Conservation (phyloP, 1,140 invertebrate genomes). For the Periplaneta americana region DNA sequence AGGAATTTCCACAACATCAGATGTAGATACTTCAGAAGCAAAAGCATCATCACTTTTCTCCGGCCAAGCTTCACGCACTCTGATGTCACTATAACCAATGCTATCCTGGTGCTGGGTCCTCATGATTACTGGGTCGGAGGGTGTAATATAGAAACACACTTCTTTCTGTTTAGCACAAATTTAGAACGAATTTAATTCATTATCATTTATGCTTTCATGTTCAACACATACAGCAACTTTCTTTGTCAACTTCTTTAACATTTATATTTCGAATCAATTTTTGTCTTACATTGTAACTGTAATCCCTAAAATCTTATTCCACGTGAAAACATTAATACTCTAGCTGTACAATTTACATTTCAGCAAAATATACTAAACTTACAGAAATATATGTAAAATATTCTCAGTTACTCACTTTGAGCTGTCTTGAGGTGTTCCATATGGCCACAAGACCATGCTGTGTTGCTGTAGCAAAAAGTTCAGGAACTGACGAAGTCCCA, state of each 20-base stretch:
- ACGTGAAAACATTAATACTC: too few species aligned
- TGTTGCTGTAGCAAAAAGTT: conserved; percentile 52
- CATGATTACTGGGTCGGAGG: conserved; percentile 30
- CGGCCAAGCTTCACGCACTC: conserved; percentile 11
- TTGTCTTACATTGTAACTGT: too few species aligned
- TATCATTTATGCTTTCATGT: too few species aligned
- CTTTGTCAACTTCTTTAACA: background rate
- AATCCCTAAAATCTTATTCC: too few species aligned
- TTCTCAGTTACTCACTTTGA: conserved; percentile 48
- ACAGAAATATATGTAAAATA: too few species aligned
- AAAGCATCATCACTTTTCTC: conserved; percentile 25
- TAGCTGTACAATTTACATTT: too few species aligned
- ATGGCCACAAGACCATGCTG: conserved; percentile 51
- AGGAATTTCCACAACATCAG: conserved; percentile 34
- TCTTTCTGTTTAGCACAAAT: conserved; percentile 33
- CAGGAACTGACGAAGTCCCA: conserved; percentile 57
- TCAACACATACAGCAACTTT: too few species aligned
- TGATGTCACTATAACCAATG: background rate
- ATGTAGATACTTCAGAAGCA: conserved; percentile 29
- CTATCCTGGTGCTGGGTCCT: conserved; percentile 5
- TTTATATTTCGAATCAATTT: background rate
- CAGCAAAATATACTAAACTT: too few species aligned
- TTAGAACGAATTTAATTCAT: too few species aligned
- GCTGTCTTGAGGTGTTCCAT: conserved; percentile 70
- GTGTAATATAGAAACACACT: conserved; percentile 37